These are phyloP conservation scores for Corticium candelabrum DNA, from an alignment of 37 sponge, comb jelly and placozoan genomes.

Conservation along the genomic window DNA sequence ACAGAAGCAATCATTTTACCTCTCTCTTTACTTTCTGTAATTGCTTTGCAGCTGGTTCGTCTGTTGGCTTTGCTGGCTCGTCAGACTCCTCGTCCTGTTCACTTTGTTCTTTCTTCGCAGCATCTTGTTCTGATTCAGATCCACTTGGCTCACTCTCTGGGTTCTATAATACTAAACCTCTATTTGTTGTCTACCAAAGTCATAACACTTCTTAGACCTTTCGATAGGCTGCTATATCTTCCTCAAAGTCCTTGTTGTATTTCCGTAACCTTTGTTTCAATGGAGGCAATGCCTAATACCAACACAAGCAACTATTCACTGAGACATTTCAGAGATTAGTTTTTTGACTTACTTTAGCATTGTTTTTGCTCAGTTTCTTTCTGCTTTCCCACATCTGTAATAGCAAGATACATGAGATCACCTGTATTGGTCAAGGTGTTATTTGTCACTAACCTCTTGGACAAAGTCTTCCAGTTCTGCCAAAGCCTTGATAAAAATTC, in stretches of 20 bases:
- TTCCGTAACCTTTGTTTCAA: slow-evolving; percentile 82
- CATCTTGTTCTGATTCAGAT: too few relatives aligned
- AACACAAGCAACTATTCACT: too few relatives aligned
- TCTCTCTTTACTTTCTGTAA: too few relatives aligned
- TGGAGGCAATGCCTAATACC: slow-evolving; percentile 65
- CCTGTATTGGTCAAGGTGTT: not conserved
- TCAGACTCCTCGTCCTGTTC: too few relatives aligned
- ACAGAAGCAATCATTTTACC: too few relatives aligned
- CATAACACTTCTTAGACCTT: slow-evolving; percentile 30
- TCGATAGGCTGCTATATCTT: slow-evolving; percentile 44
- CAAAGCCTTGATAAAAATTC: slow-evolving; percentile 51
- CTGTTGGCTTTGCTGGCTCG: too few relatives aligned
- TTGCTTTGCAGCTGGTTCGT: too few relatives aligned
- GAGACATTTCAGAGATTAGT: not conserved
- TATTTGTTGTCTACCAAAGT: too few relatives aligned
- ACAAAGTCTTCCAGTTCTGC: slow-evolving; percentile 86
- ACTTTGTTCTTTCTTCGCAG: too few relatives aligned
- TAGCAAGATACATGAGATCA: not conserved
- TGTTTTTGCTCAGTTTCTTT: slow-evolving; percentile 74
- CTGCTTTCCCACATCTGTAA: slow-evolving; percentile 80
- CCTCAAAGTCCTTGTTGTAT: slow-evolving; percentile 88
- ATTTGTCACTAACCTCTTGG: slow-evolving; percentile 41
- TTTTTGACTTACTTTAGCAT: slow-evolving; percentile 47
- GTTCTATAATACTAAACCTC: too few relatives aligned
- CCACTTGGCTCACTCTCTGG: too few relatives aligned